Evolutionary conservation across 2,113 vertebrate genomes (phyloP), one percentile per base, ranked within the genome.

Genomic region (Thalassoma bifasciatum): DNA sequence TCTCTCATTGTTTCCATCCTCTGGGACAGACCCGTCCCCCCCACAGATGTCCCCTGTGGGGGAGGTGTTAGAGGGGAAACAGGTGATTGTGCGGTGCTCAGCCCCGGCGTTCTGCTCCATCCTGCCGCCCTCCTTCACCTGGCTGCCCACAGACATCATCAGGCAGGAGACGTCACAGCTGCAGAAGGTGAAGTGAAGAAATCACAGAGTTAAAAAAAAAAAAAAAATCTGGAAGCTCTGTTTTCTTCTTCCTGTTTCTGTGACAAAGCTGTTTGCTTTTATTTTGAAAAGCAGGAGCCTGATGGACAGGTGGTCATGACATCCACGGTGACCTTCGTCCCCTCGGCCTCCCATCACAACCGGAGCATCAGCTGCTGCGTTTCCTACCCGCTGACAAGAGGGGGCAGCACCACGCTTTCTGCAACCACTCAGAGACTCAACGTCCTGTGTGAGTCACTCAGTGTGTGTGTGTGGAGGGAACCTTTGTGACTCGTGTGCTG

Each of bases 91-190:
- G 63, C 56, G 10, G 23, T 89, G 87, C 21, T 66, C 63, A 0
- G 65, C 53, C 51, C 70, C 65, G 0, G 60, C 63, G 37, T 17
- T 61, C 17, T 89, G 87, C 70, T 16, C 40, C 30, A 1, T 0
- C 19, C 46, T 73, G 49, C 84, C 77, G 11, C 87, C 87, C 30
- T 46, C 62, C 46, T 8, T 89, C 73, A 51, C 16, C 46, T 89
- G 87, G 87, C 42, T 22, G 0, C 47, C 24, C 23, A 22, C 0
- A 14, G 9, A 74, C 44, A 9, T 4, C 49, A 3, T 44, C 30
- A 36, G 34, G 3, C 30, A 66, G 21, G 26, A 77, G 47, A 6
- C 22, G 2, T 37, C 40, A 0, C 12, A 23, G 2, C 8, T 53
- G 2, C 34, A 61, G 4, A n/a, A 77, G 77, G 82, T 81, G 65